phyloP scores from a whole-genome alignment of 1,140 invertebrate species.

The Diachasma alloeum region DNA sequence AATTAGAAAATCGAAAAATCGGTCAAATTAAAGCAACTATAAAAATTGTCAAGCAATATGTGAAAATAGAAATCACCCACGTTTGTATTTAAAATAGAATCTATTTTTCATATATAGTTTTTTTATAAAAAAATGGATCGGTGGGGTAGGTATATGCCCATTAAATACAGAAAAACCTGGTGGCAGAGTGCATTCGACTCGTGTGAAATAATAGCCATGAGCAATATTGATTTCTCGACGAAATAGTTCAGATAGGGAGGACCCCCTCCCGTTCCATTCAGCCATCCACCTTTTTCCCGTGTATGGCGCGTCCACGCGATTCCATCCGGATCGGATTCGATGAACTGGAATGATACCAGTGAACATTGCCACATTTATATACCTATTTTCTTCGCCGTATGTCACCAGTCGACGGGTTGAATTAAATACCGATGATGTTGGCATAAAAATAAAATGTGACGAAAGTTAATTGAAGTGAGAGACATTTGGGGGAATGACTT shows the following conservation, averaged over 20 bases:
- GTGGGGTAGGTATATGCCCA: conserved; percentile 3
- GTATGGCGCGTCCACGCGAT: conserved; percentile 12
- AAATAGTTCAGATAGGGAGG: conserved; percentile 8
- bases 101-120: neutral
- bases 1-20: too few species aligned
- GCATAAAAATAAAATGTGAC: neutral
- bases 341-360: conserved; percentile 12
- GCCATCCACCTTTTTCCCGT: neutral
- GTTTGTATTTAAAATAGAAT: neutral
- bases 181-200: conserved; percentile 24
- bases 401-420: neutral
- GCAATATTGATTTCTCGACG: conserved; percentile 27
- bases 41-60: neutral
- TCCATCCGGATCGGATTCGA: conserved; percentile 14
- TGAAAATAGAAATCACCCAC: neutral
- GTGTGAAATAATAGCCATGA: conserved; percentile 29
- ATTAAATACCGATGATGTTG: neutral
- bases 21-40: too few species aligned
- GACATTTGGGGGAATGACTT: neutral
- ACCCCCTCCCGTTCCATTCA: neutral
- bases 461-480: neutral
- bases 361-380: neutral
- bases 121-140: conserved; percentile 9
- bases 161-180: conserved; percentile 17
- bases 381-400: neutral